A percentile compares a stretch with the other conserved stretches of the same genome.
These are phyloP conservation scores for Hippoglossus stenolepis DNA, from an alignment of 2,113 vertebrate genomes.

Conservation along the genomic window DNA sequence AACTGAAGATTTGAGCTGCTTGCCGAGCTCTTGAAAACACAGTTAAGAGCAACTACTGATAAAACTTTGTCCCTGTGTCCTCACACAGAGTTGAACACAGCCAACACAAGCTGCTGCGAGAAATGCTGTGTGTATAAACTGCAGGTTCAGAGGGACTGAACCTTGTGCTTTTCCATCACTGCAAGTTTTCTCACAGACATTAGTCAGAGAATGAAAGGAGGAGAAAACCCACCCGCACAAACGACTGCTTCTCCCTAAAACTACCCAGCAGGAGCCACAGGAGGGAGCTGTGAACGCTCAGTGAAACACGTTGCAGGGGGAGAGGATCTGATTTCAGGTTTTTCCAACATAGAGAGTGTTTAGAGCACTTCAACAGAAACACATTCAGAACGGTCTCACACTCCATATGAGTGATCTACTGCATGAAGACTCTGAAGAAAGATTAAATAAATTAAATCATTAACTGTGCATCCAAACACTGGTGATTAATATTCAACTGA, in stretches of 20 bases:
- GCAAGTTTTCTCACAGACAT: neutral
- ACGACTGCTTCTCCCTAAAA: neutral
- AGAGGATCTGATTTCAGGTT: conserved; percentile 1
- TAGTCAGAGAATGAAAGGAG: conserved; percentile 4
- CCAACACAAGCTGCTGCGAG: neutral
- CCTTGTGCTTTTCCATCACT: conserved; percentile 35
- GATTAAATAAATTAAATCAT: conserved; percentile 52
- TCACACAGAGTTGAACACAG: neutral
- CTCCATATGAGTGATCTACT: neutral
- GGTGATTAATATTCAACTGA: conserved; percentile 24
- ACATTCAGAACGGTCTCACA: conserved; percentile 59
- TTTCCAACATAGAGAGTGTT: conserved; percentile 6
- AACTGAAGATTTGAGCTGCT: conserved; percentile 28
- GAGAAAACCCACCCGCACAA: neutral
- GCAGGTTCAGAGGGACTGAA: neutral
- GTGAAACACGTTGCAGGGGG: neutral
- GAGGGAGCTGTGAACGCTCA: conserved; percentile 14
- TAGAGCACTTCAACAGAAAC: conserved; percentile 50
- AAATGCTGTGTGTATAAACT: neutral
- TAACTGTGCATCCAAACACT: conserved; percentile 33
- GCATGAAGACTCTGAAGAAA: conserved; percentile 6
- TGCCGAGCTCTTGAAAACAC: conserved; percentile 5
- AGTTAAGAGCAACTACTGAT: conserved; percentile 8
- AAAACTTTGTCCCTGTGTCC: conserved; percentile 16
- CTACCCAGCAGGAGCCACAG: conserved; percentile 7